Percentiles rank a stretch among this genome's conserved stretches.
These are phyloP conservation scores for Conops quadrifasciatus DNA, from an alignment of 2,888 invertebrate genomes.

Conservation along the genomic window DNA sequence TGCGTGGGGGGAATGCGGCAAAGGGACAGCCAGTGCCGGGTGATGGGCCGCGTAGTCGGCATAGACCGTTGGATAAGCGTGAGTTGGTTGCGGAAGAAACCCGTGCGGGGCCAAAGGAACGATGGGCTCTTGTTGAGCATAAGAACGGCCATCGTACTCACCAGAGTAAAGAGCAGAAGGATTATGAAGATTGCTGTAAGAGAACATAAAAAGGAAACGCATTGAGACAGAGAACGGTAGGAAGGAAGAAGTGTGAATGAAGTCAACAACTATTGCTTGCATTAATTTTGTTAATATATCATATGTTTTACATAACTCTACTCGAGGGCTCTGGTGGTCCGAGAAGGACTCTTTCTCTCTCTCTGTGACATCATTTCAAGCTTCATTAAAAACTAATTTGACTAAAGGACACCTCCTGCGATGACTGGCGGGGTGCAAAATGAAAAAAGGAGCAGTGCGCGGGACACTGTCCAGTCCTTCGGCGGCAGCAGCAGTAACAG, in stretches of 20 bases:
- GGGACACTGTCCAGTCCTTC: conserved; percentile 3
- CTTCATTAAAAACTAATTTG: conserved; percentile 56
- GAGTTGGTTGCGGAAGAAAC: conserved; percentile 41
- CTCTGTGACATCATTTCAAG: conserved; percentile 61
- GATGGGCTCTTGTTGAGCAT: conserved; percentile 49
- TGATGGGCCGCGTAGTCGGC: conserved; percentile 45
- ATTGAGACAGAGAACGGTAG: background rate
- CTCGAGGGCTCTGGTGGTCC: background rate
- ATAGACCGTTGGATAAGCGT: conserved; percentile 44
- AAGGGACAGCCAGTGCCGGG: conserved; percentile 18
- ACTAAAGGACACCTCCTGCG: background rate
- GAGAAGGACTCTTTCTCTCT: background rate
- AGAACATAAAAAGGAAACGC: conserved; percentile 7
- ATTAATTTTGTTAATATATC: conserved; percentile 37
- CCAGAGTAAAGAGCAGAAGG: conserved; percentile 50
- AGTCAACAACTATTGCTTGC: background rate
- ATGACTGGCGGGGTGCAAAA: too few relatives aligned
- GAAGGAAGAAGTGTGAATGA: background rate
- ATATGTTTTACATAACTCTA: conserved; percentile 53
- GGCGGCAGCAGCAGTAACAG: conserved; percentile 50
- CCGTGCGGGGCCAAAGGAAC: conserved; percentile 51
- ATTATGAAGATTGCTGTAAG: conserved; percentile 49
- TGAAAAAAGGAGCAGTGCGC: conserved; percentile 16
- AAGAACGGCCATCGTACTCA: conserved; percentile 48
- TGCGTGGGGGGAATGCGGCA: conserved; percentile 42